Evolutionary conservation across 2,113 vertebrate genomes (phyloP).

Genomic region (Chlorodrepanis virens): DNA sequence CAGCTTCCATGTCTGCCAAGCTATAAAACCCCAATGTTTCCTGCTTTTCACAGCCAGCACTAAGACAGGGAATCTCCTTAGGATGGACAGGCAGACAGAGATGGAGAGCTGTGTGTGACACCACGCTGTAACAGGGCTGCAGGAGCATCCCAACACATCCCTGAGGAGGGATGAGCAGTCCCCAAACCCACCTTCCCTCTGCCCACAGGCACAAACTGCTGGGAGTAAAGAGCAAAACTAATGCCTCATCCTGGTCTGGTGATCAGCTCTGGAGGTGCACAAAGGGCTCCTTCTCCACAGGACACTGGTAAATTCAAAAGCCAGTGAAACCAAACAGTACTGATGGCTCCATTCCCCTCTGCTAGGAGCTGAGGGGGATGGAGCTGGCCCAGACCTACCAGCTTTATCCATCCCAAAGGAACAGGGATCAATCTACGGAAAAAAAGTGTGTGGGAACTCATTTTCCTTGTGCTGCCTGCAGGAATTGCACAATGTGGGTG

Average conservation of each 20-base stretch:
- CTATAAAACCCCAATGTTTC: not conserved
- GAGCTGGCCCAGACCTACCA: not conserved
- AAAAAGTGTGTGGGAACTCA: too few species aligned
- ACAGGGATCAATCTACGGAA: not conserved
- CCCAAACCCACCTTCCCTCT: not conserved
- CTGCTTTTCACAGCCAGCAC: not conserved
- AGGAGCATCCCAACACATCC: rapidly evolving
- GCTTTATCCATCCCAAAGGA: not conserved
- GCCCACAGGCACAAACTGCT: not conserved
- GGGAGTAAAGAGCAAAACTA: not conserved
- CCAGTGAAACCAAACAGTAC: not conserved
- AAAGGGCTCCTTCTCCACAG: not conserved
- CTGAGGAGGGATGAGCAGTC: not conserved
- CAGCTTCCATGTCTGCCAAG: not conserved
- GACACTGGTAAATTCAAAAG: not conserved
- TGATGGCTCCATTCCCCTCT: not conserved
- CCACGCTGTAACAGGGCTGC: rapidly evolving
- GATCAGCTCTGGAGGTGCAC: not conserved
- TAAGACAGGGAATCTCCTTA: not conserved
- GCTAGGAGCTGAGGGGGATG: not conserved
- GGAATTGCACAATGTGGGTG: rapidly evolving
- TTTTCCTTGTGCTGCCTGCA: not conserved
- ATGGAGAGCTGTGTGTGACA: not conserved
- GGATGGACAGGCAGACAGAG: not conserved
- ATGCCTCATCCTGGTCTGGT: not conserved